Conservation (phyloP, 2,888 invertebrate genomes). For the Macrosoma leucophasiata region DNA sequence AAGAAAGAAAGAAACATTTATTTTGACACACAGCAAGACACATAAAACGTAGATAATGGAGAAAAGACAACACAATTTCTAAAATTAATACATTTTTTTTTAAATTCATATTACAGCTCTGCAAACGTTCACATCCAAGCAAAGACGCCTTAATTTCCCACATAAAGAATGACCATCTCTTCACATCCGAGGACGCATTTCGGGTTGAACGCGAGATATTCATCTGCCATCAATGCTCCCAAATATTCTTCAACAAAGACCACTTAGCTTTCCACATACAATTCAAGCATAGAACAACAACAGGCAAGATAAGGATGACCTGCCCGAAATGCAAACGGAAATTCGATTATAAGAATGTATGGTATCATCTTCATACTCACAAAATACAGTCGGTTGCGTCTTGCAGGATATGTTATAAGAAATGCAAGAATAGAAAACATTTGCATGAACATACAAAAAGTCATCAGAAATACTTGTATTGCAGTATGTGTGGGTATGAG, state of each 20-base stretch:
- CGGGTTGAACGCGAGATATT: constrained; percentile 43
- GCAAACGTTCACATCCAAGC: constrained; percentile 27
- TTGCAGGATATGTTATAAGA: constrained; percentile 41
- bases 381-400: constrained; percentile 30
- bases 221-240: constrained; percentile 40
- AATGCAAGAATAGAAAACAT: constrained; percentile 18
- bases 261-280: constrained; percentile 34
- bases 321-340: constrained; percentile 41
- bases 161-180: constrained; percentile 37
- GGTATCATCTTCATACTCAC: constrained; percentile 41
- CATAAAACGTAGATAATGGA: too few relatives aligned
- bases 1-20: too few relatives aligned
- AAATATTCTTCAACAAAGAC: constrained; percentile 49
- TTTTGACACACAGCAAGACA: too few relatives aligned
- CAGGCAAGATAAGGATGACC: not conserved
- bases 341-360: constrained; percentile 12
- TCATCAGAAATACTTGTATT: constrained; percentile 33
- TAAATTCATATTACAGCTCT: constrained; percentile 38
- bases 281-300: constrained; percentile 19
- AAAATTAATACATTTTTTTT: not conserved
- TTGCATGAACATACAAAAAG: constrained; percentile 32
- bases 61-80: too few relatives aligned
- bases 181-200: constrained; percentile 33
- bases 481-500: constrained; percentile 35
- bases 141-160: constrained; percentile 30